These are phyloP conservation scores for Nesoenas mayeri DNA, from an alignment of 2,113 vertebrate genomes.

Conservation along the genomic window DNA sequence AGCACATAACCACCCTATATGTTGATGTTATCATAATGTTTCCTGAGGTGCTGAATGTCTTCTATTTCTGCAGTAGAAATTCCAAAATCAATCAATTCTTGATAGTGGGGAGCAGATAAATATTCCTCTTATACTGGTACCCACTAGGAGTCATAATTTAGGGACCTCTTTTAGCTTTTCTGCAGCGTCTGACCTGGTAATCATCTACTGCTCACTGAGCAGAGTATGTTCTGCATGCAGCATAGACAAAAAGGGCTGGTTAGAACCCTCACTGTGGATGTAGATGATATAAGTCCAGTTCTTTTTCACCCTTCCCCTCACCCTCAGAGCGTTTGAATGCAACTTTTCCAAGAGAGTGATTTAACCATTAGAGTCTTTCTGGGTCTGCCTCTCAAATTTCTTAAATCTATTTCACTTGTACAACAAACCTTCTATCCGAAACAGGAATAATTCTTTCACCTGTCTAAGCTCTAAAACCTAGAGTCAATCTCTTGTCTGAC, in stretches of 20 bases:
- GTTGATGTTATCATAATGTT: not conserved
- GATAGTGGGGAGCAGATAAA: not conserved
- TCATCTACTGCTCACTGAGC: not conserved
- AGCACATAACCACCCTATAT: not conserved
- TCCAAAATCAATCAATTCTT: not conserved
- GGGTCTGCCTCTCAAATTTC: not conserved
- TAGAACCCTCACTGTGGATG: not conserved
- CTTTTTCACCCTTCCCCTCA: not conserved
- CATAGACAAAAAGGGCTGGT: not conserved
- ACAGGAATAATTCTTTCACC: not conserved
- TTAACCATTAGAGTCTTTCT: not conserved
- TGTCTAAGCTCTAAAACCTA: not conserved
- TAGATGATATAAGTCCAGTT: not conserved
- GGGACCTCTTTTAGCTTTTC: not conserved
- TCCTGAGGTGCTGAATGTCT: not conserved
- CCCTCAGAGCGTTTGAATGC: not conserved
- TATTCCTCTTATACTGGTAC: not conserved
- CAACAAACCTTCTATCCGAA: not conserved
- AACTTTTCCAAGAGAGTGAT: not conserved
- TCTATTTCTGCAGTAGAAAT: constrained; percentile 14
- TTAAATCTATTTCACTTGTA: not conserved
- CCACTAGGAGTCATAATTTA: not conserved
- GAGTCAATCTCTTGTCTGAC: not conserved
- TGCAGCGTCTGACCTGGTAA: not conserved
- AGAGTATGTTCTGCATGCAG: not conserved